Base-by-base conservation (phyloP, 2,797 vertebrate genomes). In the Clarias fuscus region DNA sequence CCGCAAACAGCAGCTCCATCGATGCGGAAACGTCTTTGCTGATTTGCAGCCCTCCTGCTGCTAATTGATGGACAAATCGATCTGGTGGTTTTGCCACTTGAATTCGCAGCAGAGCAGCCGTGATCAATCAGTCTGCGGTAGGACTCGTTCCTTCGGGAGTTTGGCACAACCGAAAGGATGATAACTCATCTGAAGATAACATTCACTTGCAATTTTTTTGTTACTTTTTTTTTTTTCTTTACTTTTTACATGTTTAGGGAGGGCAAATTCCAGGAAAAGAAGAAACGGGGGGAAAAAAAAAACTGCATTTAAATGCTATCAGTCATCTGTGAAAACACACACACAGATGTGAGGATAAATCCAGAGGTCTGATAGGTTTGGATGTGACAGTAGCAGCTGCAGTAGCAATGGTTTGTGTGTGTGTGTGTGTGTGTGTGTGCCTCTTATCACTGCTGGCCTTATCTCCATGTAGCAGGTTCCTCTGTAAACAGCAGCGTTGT, bases 381-480 rank as follows among this genome's bases (percentile, higher is more conserved):
- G 43, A 77, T 86, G 56, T 89, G 87, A 83, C 85, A 87, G 84
- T 82, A 87, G 79, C 82, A 78, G 33, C 86, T 78, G 77, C 79
- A 67, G 40, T 20, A 76, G 80, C 65, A 77, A 77, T 75, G 64
- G 78, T 53, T 53, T 13, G 48, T 53, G 67, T 72, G 71, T 87
- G 87, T 13, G 48, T 53, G 67, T 72, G 71, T 87, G 87, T 86
- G 76, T 83, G 53, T 37, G 3, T 22, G 4, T 17, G 92, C 90
- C 93, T 94, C 92, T 95, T 95, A 95, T 95, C 94, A 90, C 89
- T 88, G 71, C 84, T 86, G 89, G 72, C 89, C 94, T 96, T 96
- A 95, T 96, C 94, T 95, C 92, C 84, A 85, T 87, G 77, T 86
- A 65, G 87, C 87, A 88, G 85, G 83, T 80, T 75, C 86, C 88